Base-by-base conservation (phyloP, 2,888 invertebrate species). In the Macrosoma leucophasiata region DNA sequence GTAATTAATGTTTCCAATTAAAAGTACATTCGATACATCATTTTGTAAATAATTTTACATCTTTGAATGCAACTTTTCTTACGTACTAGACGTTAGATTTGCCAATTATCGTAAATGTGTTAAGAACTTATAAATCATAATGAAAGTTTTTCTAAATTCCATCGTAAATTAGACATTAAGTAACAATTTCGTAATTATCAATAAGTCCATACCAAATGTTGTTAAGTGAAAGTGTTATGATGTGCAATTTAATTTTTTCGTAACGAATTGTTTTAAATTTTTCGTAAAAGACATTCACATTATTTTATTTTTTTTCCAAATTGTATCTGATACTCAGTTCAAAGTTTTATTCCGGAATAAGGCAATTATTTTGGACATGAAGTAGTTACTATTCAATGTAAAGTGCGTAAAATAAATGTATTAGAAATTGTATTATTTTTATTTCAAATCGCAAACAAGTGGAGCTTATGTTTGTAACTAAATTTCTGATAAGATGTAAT, bases 321-420 rank as follows among this genome's bases (percentile, higher is more conserved):
- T 29, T 37, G 15, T 21, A 28, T 33, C 33, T 33, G 35, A 37
- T 34, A 40, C 28, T 38, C 36, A 38, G 54, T 47, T 58, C 51
- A 52, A n/a, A n/a, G n/a, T n/a, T n/a, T n/a, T n/a, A n/a, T n/a
- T n/a, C n/a, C n/a, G n/a, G n/a, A n/a, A n/a, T n/a, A n/a, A n/a
- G n/a, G n/a, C n/a, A 65, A 67, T 61, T 60, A 55, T 52, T 66
- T 66, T 63, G 52, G 50, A 67, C 71, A 71, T 62, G 50, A 55
- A 52, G 63, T 69, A 71, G 64, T 68, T 69, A 73, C 64, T 72
- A 72, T 56, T 76, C 59, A 62, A 67, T 77, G 75, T 78, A 76
- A 68, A 77, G 67, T 57, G 52, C 63, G 61, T 74, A 69, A 65
- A 62, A 66, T 78, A 74, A 74, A 74, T 65, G 69, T 74, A 68